These are phyloP conservation scores for Brachyopa scutellaris DNA, from an alignment of 2,888 invertebrate species.

Conservation along the genomic window DNA sequence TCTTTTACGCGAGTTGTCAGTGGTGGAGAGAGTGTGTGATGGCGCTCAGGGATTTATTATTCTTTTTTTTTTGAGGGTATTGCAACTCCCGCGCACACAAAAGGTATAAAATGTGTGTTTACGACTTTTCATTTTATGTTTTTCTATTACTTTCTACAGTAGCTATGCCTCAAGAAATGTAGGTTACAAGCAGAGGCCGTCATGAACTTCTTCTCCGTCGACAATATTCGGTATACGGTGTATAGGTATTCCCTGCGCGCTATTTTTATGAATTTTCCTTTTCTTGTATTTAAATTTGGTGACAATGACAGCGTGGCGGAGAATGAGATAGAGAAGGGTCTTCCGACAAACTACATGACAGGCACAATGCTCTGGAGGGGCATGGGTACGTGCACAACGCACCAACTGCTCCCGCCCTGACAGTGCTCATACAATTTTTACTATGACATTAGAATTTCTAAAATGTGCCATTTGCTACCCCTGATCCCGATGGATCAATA, in stretches of 20 bases:
- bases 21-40: constrained; percentile 70
- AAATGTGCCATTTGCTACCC: constrained; percentile 50
- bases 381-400: constrained; percentile 19
- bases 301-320: constrained; percentile 20
- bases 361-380: constrained; percentile 7
- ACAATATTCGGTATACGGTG: no score
- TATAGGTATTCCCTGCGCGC: constrained; percentile 44
- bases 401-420: constrained; percentile 21
- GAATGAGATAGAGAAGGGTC: neutral
- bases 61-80: constrained; percentile 31
- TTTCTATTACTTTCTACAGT: constrained; percentile 66
- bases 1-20: constrained; percentile 40
- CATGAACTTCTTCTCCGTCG: neutral
- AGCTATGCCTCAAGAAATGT: constrained; percentile 29
- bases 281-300: constrained; percentile 58
- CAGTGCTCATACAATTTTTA: constrained; percentile 51
- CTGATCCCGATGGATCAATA: constrained; percentile 57
- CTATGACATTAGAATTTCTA: constrained; percentile 58
- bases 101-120: constrained; percentile 70
- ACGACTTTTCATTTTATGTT: constrained; percentile 70
- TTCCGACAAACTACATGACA: constrained; percentile 28
- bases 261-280: constrained; percentile 60
- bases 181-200: neutral
- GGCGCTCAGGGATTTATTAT: constrained; percentile 64
- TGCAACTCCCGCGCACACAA: constrained; percentile 27